Evolutionary conservation across 1,140 invertebrate species (phyloP), one percentile per base, ranked within the genome.

Genomic region (Adoxophyes honmai): DNA sequence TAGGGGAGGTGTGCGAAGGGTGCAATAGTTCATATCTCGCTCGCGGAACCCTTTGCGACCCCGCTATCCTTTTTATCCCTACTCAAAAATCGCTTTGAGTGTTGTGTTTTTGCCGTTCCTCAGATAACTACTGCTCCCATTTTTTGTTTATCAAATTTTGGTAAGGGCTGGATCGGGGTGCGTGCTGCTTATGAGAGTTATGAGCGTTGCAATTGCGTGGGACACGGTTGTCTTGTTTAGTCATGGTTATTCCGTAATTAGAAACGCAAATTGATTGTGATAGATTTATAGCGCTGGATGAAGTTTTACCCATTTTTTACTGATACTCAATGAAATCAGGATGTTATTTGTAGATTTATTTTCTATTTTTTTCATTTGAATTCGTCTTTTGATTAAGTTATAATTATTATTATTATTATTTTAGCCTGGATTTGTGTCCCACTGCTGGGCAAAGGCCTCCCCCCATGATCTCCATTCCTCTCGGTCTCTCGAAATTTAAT

Each of bases 1-100:
- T 78, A 79, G 76, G 81, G 76, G 83, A 72, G 56, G 61, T 62
- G 34, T 9, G 65, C 51, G 67, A 68, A 68, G 75, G 75, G 73
- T 64, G 73, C 73, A 68, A 69, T 79, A 78, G 78, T 76, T 78
- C 72, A 73, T 76, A 77, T 77, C 73, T 73, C 64, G 66, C 59
- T 37, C 34, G 51, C 10, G 13, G 42, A 58, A 39, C 44, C 44
- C 39, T 55, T 55, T 14, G 65, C 65, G 71, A 81, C 75, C 75
- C 79, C 73, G 71, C 70, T 71, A 70, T 78, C 68, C 75, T 77
- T 81, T 73, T 85, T 80, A 80, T 81, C 81, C 79, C 79, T 75
- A 68, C 72, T 87, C 77, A 80, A 79, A 85, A 84, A 84, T 77
- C 78, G 75, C 74, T 82, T 64, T 62, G 67, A 73, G 72, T 70